Evolutionary conservation across 2,113 vertebrate genomes (phyloP).

Genomic region (Aegithalos caudatus): DNA sequence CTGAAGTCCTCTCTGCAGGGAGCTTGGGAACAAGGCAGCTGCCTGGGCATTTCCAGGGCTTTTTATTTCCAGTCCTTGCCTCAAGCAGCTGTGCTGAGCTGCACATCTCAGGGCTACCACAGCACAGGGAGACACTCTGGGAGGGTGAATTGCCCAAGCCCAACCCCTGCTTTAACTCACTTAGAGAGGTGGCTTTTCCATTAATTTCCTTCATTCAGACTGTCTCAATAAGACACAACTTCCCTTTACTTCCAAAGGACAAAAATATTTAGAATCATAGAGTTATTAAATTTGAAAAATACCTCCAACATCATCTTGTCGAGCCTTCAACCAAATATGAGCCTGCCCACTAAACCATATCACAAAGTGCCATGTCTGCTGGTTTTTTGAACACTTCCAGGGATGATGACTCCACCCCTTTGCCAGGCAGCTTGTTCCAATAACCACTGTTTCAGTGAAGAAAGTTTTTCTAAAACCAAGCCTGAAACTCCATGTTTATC

Average conservation of each 20-base stretch:
- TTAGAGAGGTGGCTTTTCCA: background rate
- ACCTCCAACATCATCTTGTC: background rate
- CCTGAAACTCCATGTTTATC: background rate
- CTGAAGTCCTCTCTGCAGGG: background rate
- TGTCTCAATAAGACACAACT: background rate
- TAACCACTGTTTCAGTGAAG: background rate
- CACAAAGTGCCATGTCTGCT: accelerated
- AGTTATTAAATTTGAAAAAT: background rate
- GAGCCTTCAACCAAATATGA: background rate
- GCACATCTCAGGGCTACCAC: accelerated
- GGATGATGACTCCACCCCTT: background rate
- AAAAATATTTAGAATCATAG: background rate
- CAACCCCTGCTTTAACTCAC: background rate
- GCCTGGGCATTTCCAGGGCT: background rate
- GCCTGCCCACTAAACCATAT: background rate
- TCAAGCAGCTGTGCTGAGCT: background rate
- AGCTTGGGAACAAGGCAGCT: background rate
- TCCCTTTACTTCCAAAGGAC: background rate
- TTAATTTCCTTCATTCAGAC: background rate
- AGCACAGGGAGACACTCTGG: background rate
- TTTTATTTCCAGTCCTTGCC: background rate
- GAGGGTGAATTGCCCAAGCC: too few species aligned
- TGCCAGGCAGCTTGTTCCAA: background rate
- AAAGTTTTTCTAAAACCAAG: background rate
- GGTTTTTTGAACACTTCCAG: background rate